Conservation (phyloP, 1,140 invertebrate genomes). For the Neodiprion virginianus region DNA sequence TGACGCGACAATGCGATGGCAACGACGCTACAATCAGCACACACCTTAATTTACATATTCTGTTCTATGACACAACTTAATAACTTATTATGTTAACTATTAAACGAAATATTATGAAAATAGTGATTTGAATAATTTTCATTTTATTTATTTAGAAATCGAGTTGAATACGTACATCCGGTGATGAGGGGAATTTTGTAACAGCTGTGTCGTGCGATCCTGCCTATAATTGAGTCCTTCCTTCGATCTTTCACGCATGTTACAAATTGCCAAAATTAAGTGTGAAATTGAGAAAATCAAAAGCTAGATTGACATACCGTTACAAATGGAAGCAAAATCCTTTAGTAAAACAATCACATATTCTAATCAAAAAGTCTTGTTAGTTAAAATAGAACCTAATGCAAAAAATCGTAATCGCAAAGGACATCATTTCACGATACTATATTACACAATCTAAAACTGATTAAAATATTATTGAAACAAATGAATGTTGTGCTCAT, state of each 20-base stretch:
- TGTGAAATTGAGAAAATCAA: neutral
- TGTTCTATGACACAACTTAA: conserved; percentile 52
- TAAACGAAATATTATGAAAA: conserved; percentile 33
- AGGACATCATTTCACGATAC: no score
- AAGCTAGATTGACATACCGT: neutral
- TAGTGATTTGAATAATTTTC: conserved; percentile 30
- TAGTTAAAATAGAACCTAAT: no score
- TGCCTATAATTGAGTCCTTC: conserved; percentile 38
- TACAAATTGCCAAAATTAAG: conserved; percentile 13
- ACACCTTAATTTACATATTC: conserved; percentile 56
- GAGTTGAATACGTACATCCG: conserved; percentile 56
- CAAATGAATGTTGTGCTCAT: neutral
- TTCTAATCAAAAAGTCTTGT: no score
- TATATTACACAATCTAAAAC: no score
- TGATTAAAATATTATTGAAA: no score
- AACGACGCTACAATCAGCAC: conserved; percentile 62
- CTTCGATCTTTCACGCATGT: conserved; percentile 39
- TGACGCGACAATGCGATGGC: conserved; percentile 59
- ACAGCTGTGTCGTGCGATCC: conserved; percentile 44
- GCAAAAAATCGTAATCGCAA: no score
- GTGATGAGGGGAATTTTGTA: conserved; percentile 45
- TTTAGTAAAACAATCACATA: neutral
- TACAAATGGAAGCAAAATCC: neutral
- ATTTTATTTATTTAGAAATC: conserved; percentile 43
- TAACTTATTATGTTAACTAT: conserved; percentile 50